Base-by-base conservation (phyloP, 1,140 invertebrate genomes). In the Luehdorfia chinensis region DNA sequence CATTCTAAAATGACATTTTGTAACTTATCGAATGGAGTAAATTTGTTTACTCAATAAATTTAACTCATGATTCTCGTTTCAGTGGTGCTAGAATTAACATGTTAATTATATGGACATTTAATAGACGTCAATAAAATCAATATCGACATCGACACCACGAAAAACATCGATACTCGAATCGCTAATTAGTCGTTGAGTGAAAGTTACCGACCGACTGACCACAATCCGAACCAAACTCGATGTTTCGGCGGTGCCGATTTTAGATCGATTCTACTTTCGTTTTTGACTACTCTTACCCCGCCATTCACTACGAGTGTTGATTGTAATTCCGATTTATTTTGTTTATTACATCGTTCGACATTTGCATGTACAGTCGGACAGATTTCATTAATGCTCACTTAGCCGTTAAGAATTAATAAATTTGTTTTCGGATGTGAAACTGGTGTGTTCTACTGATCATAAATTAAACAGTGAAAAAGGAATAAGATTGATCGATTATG, bases 251-350 rank as follows among this genome's bases (percentile, higher is more conserved):
- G 50, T 69, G 66, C 56, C 69, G 71, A 84, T 76, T 80, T 75
- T 80, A 80, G 73, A 80, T 78, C 73, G 67, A 80, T 72, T 78
- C 75, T 77, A 84, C 80, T 84, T 84, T 84, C 80, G 77, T 84
- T 84, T 84, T 81, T 84, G 77, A 69, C 70, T 78, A 70, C 76
- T 79, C 75, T 79, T 76, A 69, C 70, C n/a, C 72, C 63, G 63
- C 71, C 68, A 59, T 59, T 80, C 72, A 73, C 64, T 64, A 48
- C 34, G 21, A 37, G 39, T 52, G 58, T 54, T 59, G 57, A 67
- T 65, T 66, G 57, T 67, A 61, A 57, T 27, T 44, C 41, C 63
- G 54, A 70, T 74, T 74, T 64, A 61, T 61, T 58, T 59, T 53
- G 39, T 55, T 30, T 19, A 47, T 23, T 25, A 48, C 25, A 54